Percentiles rank a stretch among this genome's conserved stretches.
phyloP scores from a whole-genome alignment of 2,888 invertebrate genomes.

The Blera fallax region DNA sequence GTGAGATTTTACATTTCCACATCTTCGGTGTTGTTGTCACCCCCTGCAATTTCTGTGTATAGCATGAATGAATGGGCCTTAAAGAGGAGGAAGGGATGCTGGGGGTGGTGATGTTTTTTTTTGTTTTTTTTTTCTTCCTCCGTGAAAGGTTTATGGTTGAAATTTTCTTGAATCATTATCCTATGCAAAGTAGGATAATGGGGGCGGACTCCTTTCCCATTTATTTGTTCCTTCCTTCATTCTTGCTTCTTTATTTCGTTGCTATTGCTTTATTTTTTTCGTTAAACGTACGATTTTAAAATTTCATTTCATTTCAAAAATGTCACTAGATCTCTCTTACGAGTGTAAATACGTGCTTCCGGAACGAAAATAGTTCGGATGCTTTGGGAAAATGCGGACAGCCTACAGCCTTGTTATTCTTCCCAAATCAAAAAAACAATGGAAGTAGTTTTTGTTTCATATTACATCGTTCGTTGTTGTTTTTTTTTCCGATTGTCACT shows the following conservation, averaged over 20 bases:
- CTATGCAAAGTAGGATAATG: conserved; percentile 45
- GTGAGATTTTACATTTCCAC: not conserved
- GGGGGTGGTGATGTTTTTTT: not conserved
- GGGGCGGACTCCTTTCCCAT: not conserved
- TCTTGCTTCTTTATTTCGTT: not conserved
- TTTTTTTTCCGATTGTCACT: conserved; percentile 10
- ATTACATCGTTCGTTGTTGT: not conserved
- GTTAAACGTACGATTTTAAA: conserved; percentile 31
- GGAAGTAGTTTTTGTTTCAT: not conserved
- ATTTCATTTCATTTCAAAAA: conserved; percentile 20
- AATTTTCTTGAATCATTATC: conserved; percentile 48
- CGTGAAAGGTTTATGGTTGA: conserved; percentile 40
- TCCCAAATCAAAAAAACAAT: not conserved
- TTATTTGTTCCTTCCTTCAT: conserved; percentile 4
- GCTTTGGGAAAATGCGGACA: not conserved
- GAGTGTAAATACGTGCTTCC: not conserved
- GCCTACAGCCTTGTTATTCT: not conserved
- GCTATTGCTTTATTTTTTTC: not conserved
- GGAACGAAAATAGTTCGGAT: not conserved
- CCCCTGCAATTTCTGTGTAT: not conserved
- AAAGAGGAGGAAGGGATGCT: not conserved
- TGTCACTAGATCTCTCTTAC: not conserved
- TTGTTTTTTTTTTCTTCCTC: not conserved
- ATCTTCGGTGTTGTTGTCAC: conserved; percentile 17
- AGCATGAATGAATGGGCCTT: not conserved